phyloP scores from a whole-genome alignment of 2,797 vertebrate genomes.

The Myotis pilosus region DNA sequence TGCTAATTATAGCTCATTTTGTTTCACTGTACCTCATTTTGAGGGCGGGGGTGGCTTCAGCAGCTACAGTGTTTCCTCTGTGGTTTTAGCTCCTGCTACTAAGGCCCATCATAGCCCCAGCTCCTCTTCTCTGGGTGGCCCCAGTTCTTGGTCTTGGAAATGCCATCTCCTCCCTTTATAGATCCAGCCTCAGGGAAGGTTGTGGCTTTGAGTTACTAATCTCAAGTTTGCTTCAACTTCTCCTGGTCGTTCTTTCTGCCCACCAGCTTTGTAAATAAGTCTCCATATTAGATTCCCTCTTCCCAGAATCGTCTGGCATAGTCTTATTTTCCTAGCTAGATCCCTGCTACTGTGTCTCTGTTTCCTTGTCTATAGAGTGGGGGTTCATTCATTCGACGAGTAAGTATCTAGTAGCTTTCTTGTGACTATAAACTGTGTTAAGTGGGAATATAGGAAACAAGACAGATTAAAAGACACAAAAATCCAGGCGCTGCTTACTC shows the following conservation, averaged over 20 bases:
- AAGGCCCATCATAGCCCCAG: neutral
- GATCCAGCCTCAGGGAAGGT: neutral
- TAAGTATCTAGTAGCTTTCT: neutral
- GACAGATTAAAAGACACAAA: neutral
- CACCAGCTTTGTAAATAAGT: neutral
- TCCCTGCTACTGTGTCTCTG: neutral
- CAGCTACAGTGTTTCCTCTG: neutral
- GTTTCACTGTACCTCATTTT: neutral
- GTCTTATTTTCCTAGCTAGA: neutral
- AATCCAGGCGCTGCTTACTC: neutral
- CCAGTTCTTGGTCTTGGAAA: neutral
- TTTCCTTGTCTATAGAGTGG: neutral
- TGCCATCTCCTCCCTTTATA: neutral
- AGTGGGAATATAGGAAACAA: neutral
- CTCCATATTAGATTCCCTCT: neutral
- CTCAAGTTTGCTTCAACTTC: neutral
- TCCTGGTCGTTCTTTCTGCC: neutral
- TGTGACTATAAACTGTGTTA: neutral
- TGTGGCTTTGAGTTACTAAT: neutral
- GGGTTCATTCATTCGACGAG: neutral
- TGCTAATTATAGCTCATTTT: neutral
- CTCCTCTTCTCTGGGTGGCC: neutral
- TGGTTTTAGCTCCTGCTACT: neutral
- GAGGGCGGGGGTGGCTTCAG: neutral
- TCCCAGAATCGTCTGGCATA: neutral